Evolutionary conservation across 2,113 vertebrate genomes (phyloP).

Genomic region (Clupea harengus): DNA sequence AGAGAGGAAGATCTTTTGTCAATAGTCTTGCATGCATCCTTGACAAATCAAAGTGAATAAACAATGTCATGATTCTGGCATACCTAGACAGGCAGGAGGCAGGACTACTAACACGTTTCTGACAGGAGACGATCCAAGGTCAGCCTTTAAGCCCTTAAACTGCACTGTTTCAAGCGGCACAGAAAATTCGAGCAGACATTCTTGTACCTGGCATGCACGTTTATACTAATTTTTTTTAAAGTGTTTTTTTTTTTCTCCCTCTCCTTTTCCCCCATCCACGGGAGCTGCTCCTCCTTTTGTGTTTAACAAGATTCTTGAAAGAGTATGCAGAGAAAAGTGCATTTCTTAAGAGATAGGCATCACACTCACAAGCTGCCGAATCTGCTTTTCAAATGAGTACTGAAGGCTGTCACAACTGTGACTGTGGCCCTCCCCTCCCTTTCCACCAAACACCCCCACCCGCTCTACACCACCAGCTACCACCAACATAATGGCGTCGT

Average conservation of each 20-base stretch:
- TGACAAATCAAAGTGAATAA: constrained; percentile 82
- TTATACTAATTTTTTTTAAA: constrained; percentile 41
- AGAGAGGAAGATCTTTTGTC: constrained; percentile 69
- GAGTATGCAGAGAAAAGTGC: constrained; percentile 70
- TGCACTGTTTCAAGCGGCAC: constrained; percentile 64
- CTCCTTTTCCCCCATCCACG: constrained; percentile 39
- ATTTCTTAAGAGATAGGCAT: constrained; percentile 70
- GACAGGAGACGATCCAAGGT: constrained; percentile 76
- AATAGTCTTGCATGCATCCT: constrained; percentile 73
- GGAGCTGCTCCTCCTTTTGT: constrained; percentile 69
- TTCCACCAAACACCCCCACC: constrained; percentile 21
- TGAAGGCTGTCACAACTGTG: constrained; percentile 71
- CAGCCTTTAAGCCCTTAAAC: constrained; percentile 74
- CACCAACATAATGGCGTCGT: constrained; percentile 70
- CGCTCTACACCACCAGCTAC: constrained; percentile 33
- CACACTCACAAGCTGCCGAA: constrained; percentile 60
- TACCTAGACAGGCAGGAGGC: constrained; percentile 70
- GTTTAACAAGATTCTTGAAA: constrained; percentile 78
- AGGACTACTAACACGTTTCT: constrained; percentile 70
- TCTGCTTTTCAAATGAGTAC: constrained; percentile 64
- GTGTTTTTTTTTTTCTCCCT: constrained; percentile 59
- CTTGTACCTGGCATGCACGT: constrained; percentile 64
- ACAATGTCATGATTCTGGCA: constrained; percentile 73
- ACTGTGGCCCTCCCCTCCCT: constrained; percentile 56
- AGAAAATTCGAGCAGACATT: constrained; percentile 65